phyloP scores from a whole-genome alignment of 2,888 invertebrate species.

The Lamproptera curius region DNA sequence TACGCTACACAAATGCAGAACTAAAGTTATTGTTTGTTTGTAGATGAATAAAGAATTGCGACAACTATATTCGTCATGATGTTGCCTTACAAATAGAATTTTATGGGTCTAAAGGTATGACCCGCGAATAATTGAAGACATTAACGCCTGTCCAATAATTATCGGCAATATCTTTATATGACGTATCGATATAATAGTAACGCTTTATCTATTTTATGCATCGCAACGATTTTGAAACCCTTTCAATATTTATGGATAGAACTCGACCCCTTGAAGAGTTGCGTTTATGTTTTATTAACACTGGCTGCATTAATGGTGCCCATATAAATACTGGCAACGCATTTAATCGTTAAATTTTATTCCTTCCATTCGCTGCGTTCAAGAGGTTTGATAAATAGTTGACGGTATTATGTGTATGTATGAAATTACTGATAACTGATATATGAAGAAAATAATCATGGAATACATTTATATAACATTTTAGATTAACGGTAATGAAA shows the following conservation, averaged over 20 bases:
- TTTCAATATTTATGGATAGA: conserved; percentile 8
- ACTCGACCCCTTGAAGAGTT: conserved; percentile 2
- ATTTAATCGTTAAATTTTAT: not conserved
- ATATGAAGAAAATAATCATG: too few species aligned
- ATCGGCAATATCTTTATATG: conserved; percentile 17
- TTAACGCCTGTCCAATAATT: conserved; percentile 15
- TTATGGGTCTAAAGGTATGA: too few species aligned
- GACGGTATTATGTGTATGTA: too few species aligned
- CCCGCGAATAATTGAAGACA: not conserved
- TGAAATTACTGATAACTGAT: too few species aligned
- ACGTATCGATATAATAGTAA: conserved; percentile 25
- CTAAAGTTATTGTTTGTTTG: conserved; percentile 1
- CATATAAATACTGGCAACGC: not conserved
- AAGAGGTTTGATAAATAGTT: too few species aligned
- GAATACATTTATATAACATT: too few species aligned
- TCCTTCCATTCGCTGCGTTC: too few species aligned
- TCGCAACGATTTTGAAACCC: conserved; percentile 13
- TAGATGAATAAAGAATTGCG: conserved; percentile 3
- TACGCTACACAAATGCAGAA: conserved; percentile 8
- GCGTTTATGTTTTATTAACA: conserved; percentile 7
- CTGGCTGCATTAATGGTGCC: not conserved
- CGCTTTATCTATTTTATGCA: conserved; percentile 15
- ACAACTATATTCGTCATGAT: too few species aligned
- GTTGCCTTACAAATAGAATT: too few species aligned
- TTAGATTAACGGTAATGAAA: too few species aligned